Conservation (phyloP, 2,888 invertebrate genomes). For the Pharmacophagus antenor region DNA sequence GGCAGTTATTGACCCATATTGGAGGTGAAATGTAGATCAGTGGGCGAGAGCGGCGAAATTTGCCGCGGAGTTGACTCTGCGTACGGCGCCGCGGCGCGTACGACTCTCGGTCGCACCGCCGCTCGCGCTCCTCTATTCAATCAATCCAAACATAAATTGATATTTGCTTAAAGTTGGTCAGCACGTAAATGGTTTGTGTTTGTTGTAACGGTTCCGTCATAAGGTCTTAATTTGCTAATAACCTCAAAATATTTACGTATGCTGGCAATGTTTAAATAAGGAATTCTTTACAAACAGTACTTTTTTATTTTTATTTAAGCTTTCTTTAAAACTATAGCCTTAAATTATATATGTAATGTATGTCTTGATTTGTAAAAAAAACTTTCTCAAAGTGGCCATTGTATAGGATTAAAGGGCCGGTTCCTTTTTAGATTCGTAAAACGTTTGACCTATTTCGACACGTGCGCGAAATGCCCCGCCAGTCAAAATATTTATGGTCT, state of each 20-base stretch:
- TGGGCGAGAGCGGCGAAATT: conserved; percentile 81
- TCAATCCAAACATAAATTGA: conserved; percentile 17
- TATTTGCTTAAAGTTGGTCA: conserved; percentile 25
- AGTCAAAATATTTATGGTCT: conserved; percentile 55
- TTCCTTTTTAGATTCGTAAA: conserved; percentile 21
- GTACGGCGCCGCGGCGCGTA: conserved; percentile 34
- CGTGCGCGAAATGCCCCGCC: conserved; percentile 33
- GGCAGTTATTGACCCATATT: conserved; percentile 82
- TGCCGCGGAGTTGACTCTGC: conserved; percentile 58
- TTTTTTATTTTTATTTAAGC: neutral
- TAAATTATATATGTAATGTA: neutral
- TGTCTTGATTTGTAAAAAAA: neutral
- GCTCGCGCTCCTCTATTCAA: conserved; percentile 11
- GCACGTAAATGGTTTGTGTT: conserved; percentile 16
- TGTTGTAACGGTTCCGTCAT: conserved; percentile 19
- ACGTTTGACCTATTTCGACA: conserved; percentile 36
- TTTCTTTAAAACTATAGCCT: neutral
- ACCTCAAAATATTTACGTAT: conserved; percentile 1
- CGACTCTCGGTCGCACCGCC: conserved; percentile 34
- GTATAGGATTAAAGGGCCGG: conserved; percentile 16
- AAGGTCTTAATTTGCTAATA: conserved; percentile 19
- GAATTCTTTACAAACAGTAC: conserved; percentile 2
- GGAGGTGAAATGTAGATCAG: conserved; percentile 81
- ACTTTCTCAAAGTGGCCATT: conserved; percentile 3
- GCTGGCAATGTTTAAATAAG: neutral